Conservation (phyloP, 2,113 vertebrate species). For the Tenrec ecaudatus region DNA sequence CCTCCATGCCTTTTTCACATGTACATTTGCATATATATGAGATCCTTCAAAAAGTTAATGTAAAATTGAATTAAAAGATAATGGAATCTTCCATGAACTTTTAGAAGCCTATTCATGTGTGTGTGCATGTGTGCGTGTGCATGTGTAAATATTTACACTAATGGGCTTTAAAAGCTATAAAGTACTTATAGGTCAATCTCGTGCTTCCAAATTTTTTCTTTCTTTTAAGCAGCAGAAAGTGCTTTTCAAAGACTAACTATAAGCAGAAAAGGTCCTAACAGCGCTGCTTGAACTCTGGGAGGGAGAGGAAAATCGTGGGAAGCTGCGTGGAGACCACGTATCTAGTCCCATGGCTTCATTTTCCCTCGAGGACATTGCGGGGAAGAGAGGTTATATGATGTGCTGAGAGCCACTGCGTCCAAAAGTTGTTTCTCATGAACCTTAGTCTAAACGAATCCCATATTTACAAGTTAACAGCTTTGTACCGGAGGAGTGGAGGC, state of each 20-base stretch:
- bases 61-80: too few relatives aligned
- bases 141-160: too few relatives aligned
- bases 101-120: too few relatives aligned
- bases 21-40: not conserved
- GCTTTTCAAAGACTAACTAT: not conserved
- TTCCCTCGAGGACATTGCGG: slow-evolving; percentile 22
- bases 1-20: too few relatives aligned
- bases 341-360: slow-evolving; percentile 10
- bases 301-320: not conserved
- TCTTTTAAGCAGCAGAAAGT: slow-evolving; percentile 3
- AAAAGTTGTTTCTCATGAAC: not conserved
- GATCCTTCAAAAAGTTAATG: too few relatives aligned
- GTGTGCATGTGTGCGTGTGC: too few relatives aligned
- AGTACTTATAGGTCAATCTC: not conserved
- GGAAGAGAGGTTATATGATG: not conserved
- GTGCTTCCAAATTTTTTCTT: not conserved
- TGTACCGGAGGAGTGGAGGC: not conserved
- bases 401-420: slow-evolving; percentile 1
- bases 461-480: not conserved
- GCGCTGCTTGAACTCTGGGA: not conserved
- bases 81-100: too few relatives aligned
- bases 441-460: not conserved
- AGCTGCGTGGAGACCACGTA: not conserved
- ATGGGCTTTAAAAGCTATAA: not conserved
- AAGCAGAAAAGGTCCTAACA: not conserved